Percentiles rank a stretch among this genome's conserved stretches.
These are phyloP conservation scores for Geodia barretti DNA, from an alignment of 37 sponge, comb jelly and placozoan species.

Conservation along the genomic window DNA sequence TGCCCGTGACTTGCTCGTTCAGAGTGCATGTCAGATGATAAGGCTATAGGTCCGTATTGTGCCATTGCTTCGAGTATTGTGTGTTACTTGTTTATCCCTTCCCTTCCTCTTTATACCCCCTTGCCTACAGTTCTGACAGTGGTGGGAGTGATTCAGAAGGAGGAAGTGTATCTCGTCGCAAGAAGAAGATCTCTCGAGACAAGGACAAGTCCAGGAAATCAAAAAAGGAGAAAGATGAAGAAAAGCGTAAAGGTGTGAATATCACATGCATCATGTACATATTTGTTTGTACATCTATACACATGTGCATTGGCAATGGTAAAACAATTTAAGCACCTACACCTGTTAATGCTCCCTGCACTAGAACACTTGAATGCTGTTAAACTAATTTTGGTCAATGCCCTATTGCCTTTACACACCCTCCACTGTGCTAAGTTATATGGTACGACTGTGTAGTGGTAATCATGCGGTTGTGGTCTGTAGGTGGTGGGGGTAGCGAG, in stretches of 20 bases:
- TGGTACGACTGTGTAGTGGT: no score
- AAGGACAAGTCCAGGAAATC: slow-evolving; percentile 6
- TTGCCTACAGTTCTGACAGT: slow-evolving; percentile 12
- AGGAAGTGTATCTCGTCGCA: not conserved
- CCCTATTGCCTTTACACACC: not conserved
- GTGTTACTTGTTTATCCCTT: no score
- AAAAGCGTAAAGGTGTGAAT: not conserved
- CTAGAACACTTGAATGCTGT: no score
- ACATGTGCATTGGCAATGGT: not conserved
- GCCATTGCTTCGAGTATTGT: no score
- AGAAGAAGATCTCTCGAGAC: slow-evolving; percentile 9
- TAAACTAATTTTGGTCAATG: no score
- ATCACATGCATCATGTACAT: no score
- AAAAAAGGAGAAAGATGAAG: slow-evolving; percentile 2
- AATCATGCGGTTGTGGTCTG: no score
- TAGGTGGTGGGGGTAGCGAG: not conserved
- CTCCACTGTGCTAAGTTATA: no score
- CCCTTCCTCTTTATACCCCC: not conserved
- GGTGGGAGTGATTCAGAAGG: slow-evolving; percentile 11
- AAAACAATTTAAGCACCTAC: not conserved
- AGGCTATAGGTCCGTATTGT: no score
- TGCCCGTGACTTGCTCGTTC: not conserved
- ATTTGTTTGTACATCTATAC: not conserved
- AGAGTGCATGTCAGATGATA: no score
- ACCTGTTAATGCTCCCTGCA: not conserved